These are phyloP conservation scores for Geotrupes spiniger DNA, from an alignment of 2,888 invertebrate genomes.

Conservation along the genomic window DNA sequence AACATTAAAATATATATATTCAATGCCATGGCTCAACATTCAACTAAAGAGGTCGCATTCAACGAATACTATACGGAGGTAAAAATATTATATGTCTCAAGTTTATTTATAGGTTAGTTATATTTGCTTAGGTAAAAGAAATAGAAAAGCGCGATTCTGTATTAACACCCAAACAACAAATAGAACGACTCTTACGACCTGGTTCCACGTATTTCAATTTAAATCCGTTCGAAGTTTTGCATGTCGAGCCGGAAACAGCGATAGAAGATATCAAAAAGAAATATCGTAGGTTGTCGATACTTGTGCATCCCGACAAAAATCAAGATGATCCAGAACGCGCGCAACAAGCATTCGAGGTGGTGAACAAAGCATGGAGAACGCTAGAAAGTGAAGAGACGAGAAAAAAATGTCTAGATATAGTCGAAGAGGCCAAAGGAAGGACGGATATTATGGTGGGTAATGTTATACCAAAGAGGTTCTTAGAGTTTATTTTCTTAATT, in stretches of 20 bases:
- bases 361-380: conserved; percentile 93
- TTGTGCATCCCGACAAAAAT: conserved; percentile 99
- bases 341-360: conserved; percentile 88
- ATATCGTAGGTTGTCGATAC: conserved; percentile 91
- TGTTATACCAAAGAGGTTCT: conserved; percentile 1
- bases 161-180: conserved; percentile 94
- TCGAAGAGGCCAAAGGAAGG: conserved; percentile 93
- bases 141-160: conserved; percentile 97
- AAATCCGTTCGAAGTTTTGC: conserved; percentile 91
- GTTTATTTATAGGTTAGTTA: conserved; percentile 14
- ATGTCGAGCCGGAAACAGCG: conserved; percentile 85
- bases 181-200: conserved; percentile 90
- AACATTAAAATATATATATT: not conserved
- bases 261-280: conserved; percentile 95
- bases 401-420: conserved; percentile 91
- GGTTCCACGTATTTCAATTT: conserved; percentile 99
- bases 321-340: conserved; percentile 93
- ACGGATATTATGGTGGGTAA: conserved; percentile 83
- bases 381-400: conserved; percentile 92
- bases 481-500: too few species aligned
- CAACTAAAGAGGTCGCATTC: conserved; percentile 65
- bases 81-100: conserved; percentile 39
- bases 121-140: conserved; percentile 83
- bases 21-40: conserved; percentile 23
- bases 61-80: conserved; percentile 83